Evolutionary conservation across 1,140 invertebrate species (phyloP), one percentile per base, ranked within the genome.

Genomic region (Macrobrachium rosenbergii): DNA sequence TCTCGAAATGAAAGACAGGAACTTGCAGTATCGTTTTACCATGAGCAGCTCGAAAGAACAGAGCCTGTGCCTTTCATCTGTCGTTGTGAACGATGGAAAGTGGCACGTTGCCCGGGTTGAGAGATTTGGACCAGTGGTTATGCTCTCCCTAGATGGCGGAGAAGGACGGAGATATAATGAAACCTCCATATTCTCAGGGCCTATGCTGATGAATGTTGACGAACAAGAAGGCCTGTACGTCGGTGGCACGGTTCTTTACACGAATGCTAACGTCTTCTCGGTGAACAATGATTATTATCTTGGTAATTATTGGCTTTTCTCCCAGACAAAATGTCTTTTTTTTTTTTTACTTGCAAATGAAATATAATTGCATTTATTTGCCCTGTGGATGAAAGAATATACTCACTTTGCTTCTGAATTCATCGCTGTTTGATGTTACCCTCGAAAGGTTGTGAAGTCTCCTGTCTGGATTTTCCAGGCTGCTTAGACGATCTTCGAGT

Each of bases 271-370:
- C 78, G 97, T 96, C 0, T 98, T 97, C 91, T 97, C 98, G 92
- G 97, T 98, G 10, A 98, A 98, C 91, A 96, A 96, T n/a, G 97
- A 98, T 92, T 98, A 97, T 92, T 96, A 98, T 90, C 97, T 98
- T 94, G 95, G 96, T 96, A 91, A 91, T 52, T 52, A 52, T 52
- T 52, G 45, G 45, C 10, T 52, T 52, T 52, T 52, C 6, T 52
- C 52, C 7, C 10, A 52, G 45, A 12, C 52, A 52, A 52, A 52
- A 52, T 52, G 7, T 52, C 52, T n/a, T n/a, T n/a, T n/a, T n/a
- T n/a, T n/a, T n/a, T n/a, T n/a, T n/a, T n/a, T n/a, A n/a, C n/a
- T 52, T 52, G 7, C 2, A 12, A 52, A 52, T 52, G 52, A 52
- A 52, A 52, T 52, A 2, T 52, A 12, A 8, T 0, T 52, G 52